Base-by-base conservation (phyloP, 1,140 invertebrate genomes). In the Apis cerana region DNA sequence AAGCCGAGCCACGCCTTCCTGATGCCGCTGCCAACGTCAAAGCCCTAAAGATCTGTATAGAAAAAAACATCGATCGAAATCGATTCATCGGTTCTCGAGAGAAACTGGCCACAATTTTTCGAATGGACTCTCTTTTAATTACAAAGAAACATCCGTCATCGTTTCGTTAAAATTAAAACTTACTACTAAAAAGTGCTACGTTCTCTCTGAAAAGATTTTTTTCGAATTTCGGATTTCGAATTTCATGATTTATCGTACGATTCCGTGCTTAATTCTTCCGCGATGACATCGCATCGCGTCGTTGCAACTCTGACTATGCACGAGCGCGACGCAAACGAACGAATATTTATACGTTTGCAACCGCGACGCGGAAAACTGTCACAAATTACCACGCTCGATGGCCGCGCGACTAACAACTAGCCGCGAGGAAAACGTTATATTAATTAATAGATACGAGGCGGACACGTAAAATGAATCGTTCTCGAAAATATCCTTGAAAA, bases 1-100 rank as follows among this genome's bases (percentile, higher is more conserved):
- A 78, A 76, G 70, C 62, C 62, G 76, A 68, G 76, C 83, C 89
- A 90, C 90, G 90, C 89, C 89, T 90, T 84, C 83, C 58, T 80
- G 85, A 75, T 80, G 87, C 80, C 64, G 58, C 84, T 83, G 83
- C 83, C 84, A 81, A 68, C 80, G 83, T 84, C 85, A 90, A 89
- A 81, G 85, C 80, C 76, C 82, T 82, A 43, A 43, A 43, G 33
- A 43, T 80, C 85, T n/a, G n/a, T n/a, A n/a, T n/a, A n/a, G n/a
- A n/a, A n/a, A 5, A 17, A 33, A 8, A 70, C 52, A 52, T 12
- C 54, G 48, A 81, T 75, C 27, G 27, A 27, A 1, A 27, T n/a
- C n/a, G n/a, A n/a, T n/a, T n/a, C n/a, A 81, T 81, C 48, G 54
- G 17, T 33, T 59, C 7, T 43, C 33, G 17, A 11, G 19, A 13